Evolutionary conservation across 1,140 invertebrate species (phyloP).

Genomic region (Drosophila takahashii): DNA sequence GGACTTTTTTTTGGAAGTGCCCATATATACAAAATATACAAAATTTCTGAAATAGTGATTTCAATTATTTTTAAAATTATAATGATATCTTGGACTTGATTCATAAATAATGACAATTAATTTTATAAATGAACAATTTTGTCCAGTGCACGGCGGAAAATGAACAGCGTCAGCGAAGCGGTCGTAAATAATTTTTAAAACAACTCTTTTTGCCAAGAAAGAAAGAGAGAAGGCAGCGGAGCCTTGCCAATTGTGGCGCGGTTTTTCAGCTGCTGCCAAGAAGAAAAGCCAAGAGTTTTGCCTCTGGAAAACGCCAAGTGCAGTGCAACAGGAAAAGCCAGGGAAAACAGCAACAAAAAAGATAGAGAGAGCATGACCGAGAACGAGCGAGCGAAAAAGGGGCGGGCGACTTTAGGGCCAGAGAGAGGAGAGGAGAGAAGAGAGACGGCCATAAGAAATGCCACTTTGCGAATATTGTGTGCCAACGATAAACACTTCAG

Average conservation of each 20-base stretch:
- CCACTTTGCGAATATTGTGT: conserved; percentile 84
- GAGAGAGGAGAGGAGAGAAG: conserved; percentile 9
- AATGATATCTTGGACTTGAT: too few species aligned
- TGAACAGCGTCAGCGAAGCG: conserved; percentile 75
- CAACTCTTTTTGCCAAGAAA: conserved; percentile 82
- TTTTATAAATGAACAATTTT: background rate
- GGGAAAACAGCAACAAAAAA: conserved; percentile 35
- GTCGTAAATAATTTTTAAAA: conserved; percentile 83
- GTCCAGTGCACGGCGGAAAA: conserved; percentile 53
- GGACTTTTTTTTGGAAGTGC: too few species aligned
- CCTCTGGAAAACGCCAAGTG: conserved; percentile 62
- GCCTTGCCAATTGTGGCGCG: conserved; percentile 78
- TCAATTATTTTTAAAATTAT: too few species aligned
- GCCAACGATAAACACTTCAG: conserved; percentile 85
- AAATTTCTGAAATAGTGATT: too few species aligned
- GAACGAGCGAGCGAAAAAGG: conserved; percentile 59
- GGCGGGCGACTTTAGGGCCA: conserved; percentile 56
- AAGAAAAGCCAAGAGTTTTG: conserved; percentile 61
- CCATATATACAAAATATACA: too few species aligned
- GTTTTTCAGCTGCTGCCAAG: conserved; percentile 80
- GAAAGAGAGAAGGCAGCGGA: conserved; percentile 42
- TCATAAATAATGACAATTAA: too few species aligned
- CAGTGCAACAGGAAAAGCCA: conserved; percentile 46
- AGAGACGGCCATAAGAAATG: conserved; percentile 73
- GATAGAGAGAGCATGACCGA: conserved; percentile 37